These are phyloP conservation scores for Cepphus grylle DNA, from an alignment of 2,113 vertebrate genomes.

Conservation along the genomic window DNA sequence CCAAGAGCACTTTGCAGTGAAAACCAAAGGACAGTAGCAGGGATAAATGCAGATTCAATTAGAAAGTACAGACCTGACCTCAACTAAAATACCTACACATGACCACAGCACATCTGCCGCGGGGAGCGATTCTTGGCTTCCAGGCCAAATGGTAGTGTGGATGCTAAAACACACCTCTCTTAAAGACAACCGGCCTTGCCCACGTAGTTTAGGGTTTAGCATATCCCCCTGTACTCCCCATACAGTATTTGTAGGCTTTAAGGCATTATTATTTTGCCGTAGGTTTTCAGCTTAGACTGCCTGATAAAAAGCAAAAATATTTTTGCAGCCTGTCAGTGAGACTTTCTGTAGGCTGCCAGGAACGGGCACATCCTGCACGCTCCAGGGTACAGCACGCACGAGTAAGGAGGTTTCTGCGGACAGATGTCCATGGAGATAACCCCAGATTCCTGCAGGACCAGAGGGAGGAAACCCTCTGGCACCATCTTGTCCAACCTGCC, in stretches of 20 bases:
- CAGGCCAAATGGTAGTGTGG: neutral
- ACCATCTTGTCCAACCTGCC: neutral
- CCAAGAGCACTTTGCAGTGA: neutral
- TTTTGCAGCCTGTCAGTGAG: neutral
- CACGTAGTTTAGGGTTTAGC: neutral
- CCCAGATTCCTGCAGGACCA: neutral
- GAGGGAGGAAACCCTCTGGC: neutral
- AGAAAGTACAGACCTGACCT: neutral
- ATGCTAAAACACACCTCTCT: neutral
- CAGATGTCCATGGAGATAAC: accelerated
- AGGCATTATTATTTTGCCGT: neutral
- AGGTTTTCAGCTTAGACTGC: neutral
- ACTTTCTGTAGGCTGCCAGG: neutral
- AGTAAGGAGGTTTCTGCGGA: neutral
- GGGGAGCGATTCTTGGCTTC: neutral
- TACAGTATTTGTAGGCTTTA: neutral
- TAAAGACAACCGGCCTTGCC: neutral
- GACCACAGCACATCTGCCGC: neutral
- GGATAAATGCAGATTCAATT: neutral
- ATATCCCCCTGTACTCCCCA: neutral
- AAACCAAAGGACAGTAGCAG: neutral
- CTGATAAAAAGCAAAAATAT: neutral
- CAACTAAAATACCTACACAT: neutral
- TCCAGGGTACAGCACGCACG: accelerated
- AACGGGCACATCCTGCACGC: neutral